phyloP scores from a whole-genome alignment of 2,888 invertebrate species.

The Drosophila neonasuta region DNA sequence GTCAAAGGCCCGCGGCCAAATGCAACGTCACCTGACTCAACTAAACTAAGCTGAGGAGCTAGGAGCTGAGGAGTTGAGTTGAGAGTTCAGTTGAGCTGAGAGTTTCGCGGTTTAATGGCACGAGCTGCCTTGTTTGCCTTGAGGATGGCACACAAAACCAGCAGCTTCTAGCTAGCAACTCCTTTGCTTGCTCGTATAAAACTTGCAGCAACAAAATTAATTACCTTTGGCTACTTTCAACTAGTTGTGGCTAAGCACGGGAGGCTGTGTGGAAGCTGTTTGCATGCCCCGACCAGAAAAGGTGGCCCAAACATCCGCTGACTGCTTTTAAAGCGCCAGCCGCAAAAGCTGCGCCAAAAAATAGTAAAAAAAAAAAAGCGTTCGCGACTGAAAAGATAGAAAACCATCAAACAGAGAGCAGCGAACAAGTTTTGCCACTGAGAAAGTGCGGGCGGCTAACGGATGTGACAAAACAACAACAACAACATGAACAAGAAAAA shows the following conservation, averaged over 20 bases:
- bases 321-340: slow-evolving; percentile 63
- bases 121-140: slow-evolving; percentile 36
- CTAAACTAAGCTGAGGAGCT: slow-evolving; percentile 8
- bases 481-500: slow-evolving; percentile 26
- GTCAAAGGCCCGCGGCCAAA: slow-evolving; percentile 55
- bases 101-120: slow-evolving; percentile 49
- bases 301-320: slow-evolving; percentile 63
- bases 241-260: slow-evolving; percentile 52
- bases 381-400: slow-evolving; percentile 15
- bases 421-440: slow-evolving; percentile 58
- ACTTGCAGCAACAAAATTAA: slow-evolving; percentile 78
- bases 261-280: slow-evolving; percentile 31
- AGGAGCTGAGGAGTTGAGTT: slow-evolving; percentile 14
- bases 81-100: slow-evolving; percentile 16
- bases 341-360: slow-evolving; percentile 36
- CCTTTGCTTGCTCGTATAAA: slow-evolving; percentile 31
- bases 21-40: slow-evolving; percentile 42
- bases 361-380: not conserved
- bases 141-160: not conserved
- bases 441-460: slow-evolving; percentile 62
- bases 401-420: slow-evolving; percentile 22
- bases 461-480: slow-evolving; percentile 67
- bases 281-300: slow-evolving; percentile 53
- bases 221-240: slow-evolving; percentile 79
- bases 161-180: not conserved